Evolutionary conservation across 2,888 invertebrate species (phyloP).

Genomic region (Neuroscelio doddi): DNA sequence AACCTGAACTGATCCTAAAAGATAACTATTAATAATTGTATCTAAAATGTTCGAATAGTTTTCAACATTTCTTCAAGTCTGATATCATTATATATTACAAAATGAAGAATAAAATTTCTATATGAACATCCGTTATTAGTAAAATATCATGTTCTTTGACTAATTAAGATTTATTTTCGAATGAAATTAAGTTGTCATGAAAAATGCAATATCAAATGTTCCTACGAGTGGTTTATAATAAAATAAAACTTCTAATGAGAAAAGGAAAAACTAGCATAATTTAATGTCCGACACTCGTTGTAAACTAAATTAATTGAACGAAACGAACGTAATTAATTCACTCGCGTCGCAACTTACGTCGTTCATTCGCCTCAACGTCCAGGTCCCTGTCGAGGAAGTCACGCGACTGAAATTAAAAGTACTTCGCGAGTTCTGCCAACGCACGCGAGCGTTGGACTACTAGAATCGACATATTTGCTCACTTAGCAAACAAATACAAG

Average conservation of each 20-base stretch:
- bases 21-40: too few relatives aligned
- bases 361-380: constrained; percentile 26
- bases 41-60: too few relatives aligned
- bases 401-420: constrained; percentile 47
- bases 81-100: too few relatives aligned
- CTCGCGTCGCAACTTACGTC: constrained; percentile 12
- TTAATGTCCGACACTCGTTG: constrained; percentile 4
- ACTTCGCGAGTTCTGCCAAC: constrained; percentile 26
- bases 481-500: constrained; percentile 15
- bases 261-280: neutral
- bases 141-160: too few relatives aligned
- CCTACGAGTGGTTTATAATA: neutral
- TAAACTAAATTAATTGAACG: constrained; percentile 26
- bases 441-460: constrained; percentile 25
- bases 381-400: constrained; percentile 41
- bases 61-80: too few relatives aligned
- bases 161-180: constrained; percentile 1
- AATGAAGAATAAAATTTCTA: too few relatives aligned
- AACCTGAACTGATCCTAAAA: too few relatives aligned
- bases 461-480: neutral
- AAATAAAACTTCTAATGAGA: neutral
- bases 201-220: too few relatives aligned
- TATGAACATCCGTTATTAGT: too few relatives aligned
- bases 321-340: constrained; percentile 43
- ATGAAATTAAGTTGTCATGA: too few relatives aligned